A percentile compares a stretch with the other conserved stretches of the same genome.
These are phyloP conservation scores for Atrina japonica DNA, from an alignment of 2,888 invertebrate species.

Conservation along the genomic window DNA sequence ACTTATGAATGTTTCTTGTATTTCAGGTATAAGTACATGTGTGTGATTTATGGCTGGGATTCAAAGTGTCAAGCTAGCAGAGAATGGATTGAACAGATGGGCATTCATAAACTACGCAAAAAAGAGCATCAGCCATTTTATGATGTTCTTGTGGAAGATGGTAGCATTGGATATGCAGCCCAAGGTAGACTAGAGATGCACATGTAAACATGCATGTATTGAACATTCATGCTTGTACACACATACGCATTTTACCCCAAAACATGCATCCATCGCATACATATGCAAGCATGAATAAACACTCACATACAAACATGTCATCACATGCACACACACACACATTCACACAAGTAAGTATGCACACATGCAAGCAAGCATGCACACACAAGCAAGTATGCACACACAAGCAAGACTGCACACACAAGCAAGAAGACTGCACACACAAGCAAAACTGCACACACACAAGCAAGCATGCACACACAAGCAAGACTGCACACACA, in stretches of 20 bases:
- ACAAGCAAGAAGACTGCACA: neutral
- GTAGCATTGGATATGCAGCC: conserved; percentile 86
- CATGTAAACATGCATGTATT: neutral
- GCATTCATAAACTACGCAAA: conserved; percentile 82
- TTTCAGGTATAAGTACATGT: conserved; percentile 84
- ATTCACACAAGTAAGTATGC: too few relatives aligned
- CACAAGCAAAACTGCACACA: too few relatives aligned
- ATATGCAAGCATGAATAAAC: too few relatives aligned
- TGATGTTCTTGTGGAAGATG: conserved; percentile 86
- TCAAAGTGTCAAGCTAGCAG: conserved; percentile 82
- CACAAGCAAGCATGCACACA: neutral
- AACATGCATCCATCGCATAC: too few relatives aligned
- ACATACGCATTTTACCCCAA: too few relatives aligned
- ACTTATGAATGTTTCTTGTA: too few relatives aligned
- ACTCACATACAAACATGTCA: neutral
- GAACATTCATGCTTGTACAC: neutral
- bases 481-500: too few relatives aligned
- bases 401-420: too few relatives aligned
- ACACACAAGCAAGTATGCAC: too few relatives aligned
- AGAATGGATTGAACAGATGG: conserved; percentile 84
- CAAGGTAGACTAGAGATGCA: conserved; percentile 71
- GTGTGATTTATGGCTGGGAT: conserved; percentile 89
- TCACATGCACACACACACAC: neutral
- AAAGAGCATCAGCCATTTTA: conserved; percentile 87
- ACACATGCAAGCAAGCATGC: neutral